These are phyloP conservation scores for Digitonthophagus gazella DNA, from an alignment of 2,888 invertebrate species.

Conservation along the genomic window DNA sequence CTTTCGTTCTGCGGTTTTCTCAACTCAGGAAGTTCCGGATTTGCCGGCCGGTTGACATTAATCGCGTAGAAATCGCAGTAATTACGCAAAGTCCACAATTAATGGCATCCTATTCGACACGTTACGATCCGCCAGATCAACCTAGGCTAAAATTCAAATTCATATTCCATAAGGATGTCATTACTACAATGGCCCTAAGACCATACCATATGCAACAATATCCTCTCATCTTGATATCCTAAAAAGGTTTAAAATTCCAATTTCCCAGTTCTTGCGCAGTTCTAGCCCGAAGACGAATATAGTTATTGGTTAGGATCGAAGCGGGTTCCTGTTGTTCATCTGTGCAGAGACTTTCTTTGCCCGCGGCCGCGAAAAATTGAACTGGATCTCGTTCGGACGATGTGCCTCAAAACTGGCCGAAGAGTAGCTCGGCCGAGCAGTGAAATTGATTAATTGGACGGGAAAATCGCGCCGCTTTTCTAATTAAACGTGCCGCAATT, in stretches of 20 bases:
- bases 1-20: neutral
- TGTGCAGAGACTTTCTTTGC: neutral
- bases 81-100: neutral
- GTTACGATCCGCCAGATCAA: too few species aligned
- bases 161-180: too few species aligned
- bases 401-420: neutral
- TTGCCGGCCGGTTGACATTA: neutral
- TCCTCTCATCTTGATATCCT: neutral
- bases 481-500: neutral
- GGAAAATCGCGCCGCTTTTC: neutral
- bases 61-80: neutral
- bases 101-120: neutral
- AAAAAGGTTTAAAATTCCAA: neutral
- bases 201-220: too few species aligned
- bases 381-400: neutral
- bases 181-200: too few species aligned
- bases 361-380: neutral
- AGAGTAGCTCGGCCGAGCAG: neutral
- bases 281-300: neutral
- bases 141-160: too few species aligned
- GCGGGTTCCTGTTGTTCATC: neutral
- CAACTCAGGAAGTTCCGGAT: neutral
- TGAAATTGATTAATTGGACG: neutral
- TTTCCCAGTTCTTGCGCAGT: neutral
- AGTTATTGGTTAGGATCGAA: neutral